phyloP scores from a whole-genome alignment of 30 jellyfish, hydroid and myxozoan species.

The Haliclystus octoradiatus region DNA sequence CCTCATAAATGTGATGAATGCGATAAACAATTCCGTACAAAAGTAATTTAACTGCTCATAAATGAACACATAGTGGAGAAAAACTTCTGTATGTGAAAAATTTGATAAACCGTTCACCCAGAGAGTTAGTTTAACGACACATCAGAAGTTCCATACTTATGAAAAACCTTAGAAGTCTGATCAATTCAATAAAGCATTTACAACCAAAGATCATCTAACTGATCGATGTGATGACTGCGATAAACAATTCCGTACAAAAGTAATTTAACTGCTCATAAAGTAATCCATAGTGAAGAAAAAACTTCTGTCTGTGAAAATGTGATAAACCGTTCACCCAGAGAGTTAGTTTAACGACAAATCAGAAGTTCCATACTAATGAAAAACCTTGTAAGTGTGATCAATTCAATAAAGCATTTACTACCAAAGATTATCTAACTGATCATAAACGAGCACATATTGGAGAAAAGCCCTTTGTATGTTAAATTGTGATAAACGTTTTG shows the following conservation, averaged over 20 bases:
- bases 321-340: not conserved
- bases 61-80: slow-evolving; percentile 3
- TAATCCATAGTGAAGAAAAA: slow-evolving; percentile 2
- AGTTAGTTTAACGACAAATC: not conserved
- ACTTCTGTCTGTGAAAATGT: not conserved
- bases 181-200: not conserved
- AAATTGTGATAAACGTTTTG: slow-evolving; percentile 3
- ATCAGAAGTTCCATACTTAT: not conserved
- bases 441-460: slow-evolving; percentile 3
- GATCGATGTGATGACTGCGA: not conserved
- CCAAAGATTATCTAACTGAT: not conserved
- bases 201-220: not conserved
- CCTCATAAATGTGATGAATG: not conserved
- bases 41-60: not conserved
- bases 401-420: not conserved
- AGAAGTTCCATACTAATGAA: slow-evolving; percentile 1
- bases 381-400: not conserved
- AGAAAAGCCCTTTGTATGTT: not conserved
- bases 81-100: not conserved
- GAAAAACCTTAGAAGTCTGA: slow-evolving; percentile 1
- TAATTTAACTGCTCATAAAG: not conserved
- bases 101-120: slow-evolving; percentile 1
- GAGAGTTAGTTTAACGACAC: not conserved
- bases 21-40: not conserved
- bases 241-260: not conserved